Base-by-base conservation (phyloP, 1,140 invertebrate genomes). In the Thalassaphorura encarpata region DNA sequence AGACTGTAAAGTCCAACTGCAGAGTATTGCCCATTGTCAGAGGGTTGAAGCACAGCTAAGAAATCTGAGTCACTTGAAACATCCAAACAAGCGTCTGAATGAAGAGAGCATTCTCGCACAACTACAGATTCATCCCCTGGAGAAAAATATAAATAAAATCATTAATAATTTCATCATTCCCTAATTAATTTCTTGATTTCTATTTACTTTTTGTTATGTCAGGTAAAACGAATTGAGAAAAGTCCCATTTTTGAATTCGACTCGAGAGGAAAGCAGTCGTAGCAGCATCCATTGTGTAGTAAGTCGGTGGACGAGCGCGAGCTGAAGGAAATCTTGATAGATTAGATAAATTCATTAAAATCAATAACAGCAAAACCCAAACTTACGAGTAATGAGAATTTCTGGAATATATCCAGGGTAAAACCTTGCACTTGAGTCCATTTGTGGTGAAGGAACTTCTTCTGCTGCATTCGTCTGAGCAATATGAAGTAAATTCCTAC, bases 191-290 rank as follows among this genome's bases (percentile, higher is more conserved):
- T 15, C 21, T n/a, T 11, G 33, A 39, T 52, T 23, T 6, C 5
- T 8, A 36, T 45, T 43, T 52, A 63, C 61, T 46, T 53, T 60
- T 58, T 2, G 52, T 55, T 11, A 65, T 53, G 41, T 61, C 52
- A 19, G 63, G 63, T 11, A 65, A 51, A 3, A 47, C 24, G 43
- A 65, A 65, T 24, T 55, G 23, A 18, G 56, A 61, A 48, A 65
- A 65, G 28, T 65, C 63, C 63, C 63, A 65, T 39, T 62, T 61
- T 49, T 65, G 63, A 28, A 65, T 62, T 47, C 63, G 46, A 60
- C 59, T 61, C 3, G 59, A 61, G 4, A 65, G 48, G 49, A 65
- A 65, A n/a, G 63, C 59, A 40, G 63, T 65, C 24, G 63, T 65
- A 8, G 63, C 57, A 21, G 63, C 63, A 42, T 65, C 63, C 56